These are phyloP conservation scores for Puntigrus tetrazona DNA, from an alignment of 2,113 vertebrate species.

Conservation along the genomic window DNA sequence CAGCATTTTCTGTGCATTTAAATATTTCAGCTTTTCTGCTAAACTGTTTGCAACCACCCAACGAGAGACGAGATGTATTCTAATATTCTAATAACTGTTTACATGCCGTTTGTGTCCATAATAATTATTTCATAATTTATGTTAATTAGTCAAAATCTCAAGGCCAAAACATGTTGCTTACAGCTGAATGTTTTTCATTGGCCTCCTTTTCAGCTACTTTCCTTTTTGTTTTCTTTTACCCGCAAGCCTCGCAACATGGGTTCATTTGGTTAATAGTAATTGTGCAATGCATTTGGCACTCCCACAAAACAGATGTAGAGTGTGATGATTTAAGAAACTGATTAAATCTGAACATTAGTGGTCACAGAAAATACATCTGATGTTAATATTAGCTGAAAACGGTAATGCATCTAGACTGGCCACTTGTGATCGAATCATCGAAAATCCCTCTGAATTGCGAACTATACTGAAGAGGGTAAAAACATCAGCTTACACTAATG, in stretches of 20 bases:
- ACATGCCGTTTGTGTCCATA: too few species aligned
- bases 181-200: too few species aligned
- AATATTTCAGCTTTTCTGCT: background rate
- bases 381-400: background rate
- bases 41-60: background rate
- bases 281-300: background rate
- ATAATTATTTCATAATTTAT: too few species aligned
- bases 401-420: background rate
- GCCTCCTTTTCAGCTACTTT: too few species aligned
- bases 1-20: background rate
- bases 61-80: too few species aligned
- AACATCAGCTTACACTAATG: background rate
- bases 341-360: conserved; percentile 1
- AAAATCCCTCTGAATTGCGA: background rate
- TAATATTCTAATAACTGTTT: too few species aligned
- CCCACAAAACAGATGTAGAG: background rate
- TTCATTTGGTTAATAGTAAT: background rate
- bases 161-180: too few species aligned
- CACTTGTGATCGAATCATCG: background rate
- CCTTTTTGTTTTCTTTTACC: too few species aligned
- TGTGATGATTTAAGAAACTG: background rate
- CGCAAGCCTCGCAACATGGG: background rate
- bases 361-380: background rate
- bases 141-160: too few species aligned
- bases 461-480: background rate